Evolutionary conservation across 2,888 invertebrate species (phyloP).

Genomic region (Matsumyia berberina): DNA sequence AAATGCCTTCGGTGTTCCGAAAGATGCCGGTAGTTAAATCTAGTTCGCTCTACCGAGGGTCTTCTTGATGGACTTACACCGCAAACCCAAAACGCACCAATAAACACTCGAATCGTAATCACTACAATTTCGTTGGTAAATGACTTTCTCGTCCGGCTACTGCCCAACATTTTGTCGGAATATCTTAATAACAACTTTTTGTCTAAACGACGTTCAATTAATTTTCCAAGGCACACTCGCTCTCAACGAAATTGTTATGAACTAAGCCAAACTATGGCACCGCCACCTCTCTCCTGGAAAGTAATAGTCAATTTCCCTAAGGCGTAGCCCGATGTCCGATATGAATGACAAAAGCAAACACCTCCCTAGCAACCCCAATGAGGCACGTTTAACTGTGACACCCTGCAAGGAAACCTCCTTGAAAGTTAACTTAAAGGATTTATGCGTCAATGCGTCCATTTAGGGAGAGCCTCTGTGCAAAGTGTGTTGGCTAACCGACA

Average conservation of each 20-base stretch:
- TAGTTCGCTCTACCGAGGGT: not conserved
- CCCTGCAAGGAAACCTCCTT: constrained; percentile 43
- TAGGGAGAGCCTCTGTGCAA: not conserved
- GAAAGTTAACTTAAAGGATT: constrained; percentile 65
- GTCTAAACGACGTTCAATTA: constrained; percentile 49
- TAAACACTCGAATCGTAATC: constrained; percentile 37
- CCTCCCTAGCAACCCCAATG: constrained; percentile 31
- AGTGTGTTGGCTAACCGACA: not conserved
- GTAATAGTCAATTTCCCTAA: constrained; percentile 69
- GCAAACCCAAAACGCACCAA: constrained; percentile 25
- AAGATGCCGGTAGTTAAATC: too few relatives aligned
- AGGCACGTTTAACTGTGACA: constrained; percentile 51
- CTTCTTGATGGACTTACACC: not conserved
- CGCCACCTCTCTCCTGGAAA: constrained; percentile 23
- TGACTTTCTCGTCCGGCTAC: constrained; percentile 5
- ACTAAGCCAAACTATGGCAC: constrained; percentile 32
- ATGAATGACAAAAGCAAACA: constrained; percentile 55
- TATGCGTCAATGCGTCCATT: constrained; percentile 67
- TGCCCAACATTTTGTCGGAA: constrained; percentile 15
- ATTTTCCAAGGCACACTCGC: constrained; percentile 34
- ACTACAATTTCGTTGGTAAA: constrained; percentile 36
- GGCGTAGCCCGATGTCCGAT: constrained; percentile 60
- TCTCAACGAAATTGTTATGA: constrained; percentile 44
- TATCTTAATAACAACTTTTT: constrained; percentile 49
- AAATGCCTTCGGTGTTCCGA: too few relatives aligned